These are phyloP conservation scores for Drosophila carrolli DNA, from an alignment of 1,140 invertebrate genomes.

Conservation along the genomic window DNA sequence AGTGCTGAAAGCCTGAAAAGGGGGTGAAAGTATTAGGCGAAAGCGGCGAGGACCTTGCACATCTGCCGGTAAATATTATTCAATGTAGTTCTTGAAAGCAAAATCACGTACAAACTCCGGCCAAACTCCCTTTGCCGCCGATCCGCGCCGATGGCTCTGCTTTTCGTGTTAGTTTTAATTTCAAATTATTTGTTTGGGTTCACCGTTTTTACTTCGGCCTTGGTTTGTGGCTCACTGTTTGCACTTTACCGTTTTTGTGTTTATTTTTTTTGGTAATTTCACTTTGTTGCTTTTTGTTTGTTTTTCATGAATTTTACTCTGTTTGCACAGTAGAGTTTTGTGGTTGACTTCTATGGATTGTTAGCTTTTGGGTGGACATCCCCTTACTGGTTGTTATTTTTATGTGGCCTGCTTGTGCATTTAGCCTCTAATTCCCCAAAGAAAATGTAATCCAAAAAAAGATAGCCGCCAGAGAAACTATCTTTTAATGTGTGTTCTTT, in stretches of 20 bases:
- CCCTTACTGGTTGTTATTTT: neutral
- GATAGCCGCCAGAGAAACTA: no score
- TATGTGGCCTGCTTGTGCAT: neutral
- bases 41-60: neutral
- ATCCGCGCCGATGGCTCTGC: conserved; percentile 3
- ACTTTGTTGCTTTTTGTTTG: conserved; percentile 38
- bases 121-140: conserved; percentile 12
- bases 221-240: conserved; percentile 25
- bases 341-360: conserved; percentile 13
- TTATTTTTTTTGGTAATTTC: conserved; percentile 48
- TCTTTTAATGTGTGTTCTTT: neutral
- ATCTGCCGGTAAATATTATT: conserved; percentile 63
- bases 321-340: conserved; percentile 42
- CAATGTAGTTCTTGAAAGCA: conserved; percentile 69
- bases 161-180: conserved; percentile 56
- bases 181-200: conserved; percentile 67
- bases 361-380: conserved; percentile 24
- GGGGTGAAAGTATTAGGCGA: neutral
- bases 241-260: conserved; percentile 31
- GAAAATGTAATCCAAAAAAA: neutral
- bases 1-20: conserved; percentile 34
- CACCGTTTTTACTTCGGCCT: conserved; percentile 27
- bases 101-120: conserved; percentile 62
- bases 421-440: neutral
- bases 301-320: conserved; percentile 56